These are phyloP conservation scores for Sebastes miniatus DNA, from an alignment of 2,797 vertebrate genomes.

Conservation along the genomic window DNA sequence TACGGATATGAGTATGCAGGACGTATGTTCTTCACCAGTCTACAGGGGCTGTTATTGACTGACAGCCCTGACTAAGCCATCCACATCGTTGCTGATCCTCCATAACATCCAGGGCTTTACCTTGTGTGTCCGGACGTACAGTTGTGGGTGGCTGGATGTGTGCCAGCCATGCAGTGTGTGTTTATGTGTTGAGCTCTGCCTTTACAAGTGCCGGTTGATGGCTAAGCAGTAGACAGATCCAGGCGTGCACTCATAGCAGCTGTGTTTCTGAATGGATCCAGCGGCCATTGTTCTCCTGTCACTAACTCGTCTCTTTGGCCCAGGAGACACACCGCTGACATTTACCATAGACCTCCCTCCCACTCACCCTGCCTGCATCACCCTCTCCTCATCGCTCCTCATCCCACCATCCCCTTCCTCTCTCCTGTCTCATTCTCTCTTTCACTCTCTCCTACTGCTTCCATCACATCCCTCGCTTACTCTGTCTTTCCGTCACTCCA, in stretches of 20 bases:
- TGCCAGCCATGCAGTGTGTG: neutral
- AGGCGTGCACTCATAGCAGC: constrained; percentile 62
- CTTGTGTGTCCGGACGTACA: constrained; percentile 17
- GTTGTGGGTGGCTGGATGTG: constrained; percentile 4
- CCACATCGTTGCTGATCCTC: constrained; percentile 47
- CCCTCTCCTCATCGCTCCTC: constrained; percentile 17
- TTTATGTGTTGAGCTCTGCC: constrained; percentile 22
- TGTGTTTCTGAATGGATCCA: constrained; percentile 78
- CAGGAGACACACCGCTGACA: constrained; percentile 80
- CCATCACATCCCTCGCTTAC: constrained; percentile 45
- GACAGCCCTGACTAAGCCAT: constrained; percentile 59
- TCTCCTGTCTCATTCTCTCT: constrained; percentile 43
- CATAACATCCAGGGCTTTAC: constrained; percentile 48
- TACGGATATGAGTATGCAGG: neutral
- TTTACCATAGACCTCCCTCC: constrained; percentile 63
- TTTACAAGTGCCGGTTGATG: constrained; percentile 42
- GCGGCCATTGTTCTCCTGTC: constrained; percentile 80
- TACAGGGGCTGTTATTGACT: constrained; percentile 44
- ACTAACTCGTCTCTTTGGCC: constrained; percentile 77
- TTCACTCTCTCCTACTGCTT: constrained; percentile 35
- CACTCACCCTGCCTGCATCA: constrained; percentile 20
- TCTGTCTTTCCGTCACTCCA: constrained; percentile 51
- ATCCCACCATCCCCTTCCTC: constrained; percentile 27
- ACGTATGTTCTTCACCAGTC: constrained; percentile 9
- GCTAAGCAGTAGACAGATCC: constrained; percentile 47